Evolutionary conservation across 2,888 invertebrate genomes (phyloP).

Genomic region (Trichogramma dendrolimi): DNA sequence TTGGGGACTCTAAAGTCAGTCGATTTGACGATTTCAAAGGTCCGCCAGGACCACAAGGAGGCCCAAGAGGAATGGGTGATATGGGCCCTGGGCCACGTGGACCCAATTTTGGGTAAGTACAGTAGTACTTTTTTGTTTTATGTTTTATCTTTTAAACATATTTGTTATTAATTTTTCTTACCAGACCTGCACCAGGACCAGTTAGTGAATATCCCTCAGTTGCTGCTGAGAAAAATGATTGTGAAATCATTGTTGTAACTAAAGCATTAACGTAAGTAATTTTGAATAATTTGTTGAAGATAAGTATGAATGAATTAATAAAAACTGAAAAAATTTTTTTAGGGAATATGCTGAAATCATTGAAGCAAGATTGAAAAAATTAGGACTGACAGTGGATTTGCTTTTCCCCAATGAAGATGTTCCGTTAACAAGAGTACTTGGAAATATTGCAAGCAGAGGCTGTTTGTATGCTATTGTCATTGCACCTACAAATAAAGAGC

Average conservation of each 20-base stretch:
- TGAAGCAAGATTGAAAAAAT: constrained; percentile 72
- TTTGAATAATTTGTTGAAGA: neutral
- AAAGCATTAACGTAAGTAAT: constrained; percentile 72
- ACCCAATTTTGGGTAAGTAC: constrained; percentile 40
- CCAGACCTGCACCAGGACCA: constrained; percentile 18
- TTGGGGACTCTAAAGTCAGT: constrained; percentile 37
- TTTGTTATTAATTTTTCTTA: constrained; percentile 13
- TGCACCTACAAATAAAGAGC: constrained; percentile 79
- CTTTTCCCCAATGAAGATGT: constrained; percentile 90
- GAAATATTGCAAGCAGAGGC: constrained; percentile 83
- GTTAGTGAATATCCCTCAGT: constrained; percentile 38
- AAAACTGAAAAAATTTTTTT: constrained; percentile 21
- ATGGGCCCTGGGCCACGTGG: constrained; percentile 30
- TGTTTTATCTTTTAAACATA: constrained; percentile 1
- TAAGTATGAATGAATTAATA: constrained; percentile 6
- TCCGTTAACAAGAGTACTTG: constrained; percentile 72
- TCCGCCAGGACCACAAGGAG: constrained; percentile 31
- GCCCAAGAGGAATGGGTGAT: constrained; percentile 33
- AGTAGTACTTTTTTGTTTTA: constrained; percentile 1
- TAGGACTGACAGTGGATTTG: constrained; percentile 78
- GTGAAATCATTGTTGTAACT: constrained; percentile 85
- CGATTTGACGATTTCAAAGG: constrained; percentile 45
- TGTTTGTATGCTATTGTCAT: constrained; percentile 85
- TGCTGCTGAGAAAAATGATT: constrained; percentile 71
- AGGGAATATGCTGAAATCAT: constrained; percentile 86